Evolutionary conservation across 2,113 vertebrate genomes (phyloP), one percentile per base, ranked within the genome.

Genomic region (Trachemys scripta): DNA sequence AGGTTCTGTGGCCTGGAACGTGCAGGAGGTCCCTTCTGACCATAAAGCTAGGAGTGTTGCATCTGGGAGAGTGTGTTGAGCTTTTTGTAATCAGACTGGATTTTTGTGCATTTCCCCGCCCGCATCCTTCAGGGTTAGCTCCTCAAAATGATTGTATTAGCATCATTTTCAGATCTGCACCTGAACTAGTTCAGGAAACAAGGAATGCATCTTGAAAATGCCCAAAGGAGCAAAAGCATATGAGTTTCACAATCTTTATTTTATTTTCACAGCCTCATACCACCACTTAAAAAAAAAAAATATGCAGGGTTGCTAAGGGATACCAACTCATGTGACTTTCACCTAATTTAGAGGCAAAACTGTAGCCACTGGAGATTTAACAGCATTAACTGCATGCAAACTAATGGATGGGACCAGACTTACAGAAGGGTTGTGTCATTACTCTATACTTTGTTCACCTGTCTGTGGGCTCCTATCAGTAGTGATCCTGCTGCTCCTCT

Each of bases 401-500:
- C 1, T 59, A 35, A 11, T 13, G 10, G 54, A 38, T 3, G 4
- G 72, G 16, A 42, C 42, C 16, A 42, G n/a, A 20, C 27, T 69
- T 6, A 5, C 20, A 13, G 51, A 1, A 0, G 19, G 53, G 45
- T 47, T 12, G 5, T 50, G 35, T 49, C 25, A 8, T 12, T 65
- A 25, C 59, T 53, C 53, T 7, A 2, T 1, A 10, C 50, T 35
- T 54, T 24, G 7, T 12, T 49, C 49, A 17, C 42, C 56, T 76
- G 65, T 38, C 20, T 19, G 22, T 12, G 14, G 47, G 25, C 35
- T 47, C 56, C 13, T 25, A 79, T 47, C 81, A n/a, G 59, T 31
- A 5, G 5, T 1, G 1, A 27, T 65, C 35, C 69, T 54, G 19
- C 24, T n/a, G 72, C 72, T 69, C 22, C 7, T 2, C 3, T 4